Evolutionary conservation across 2,113 vertebrate genomes (phyloP), one percentile per base, ranked within the genome.

Genomic region (Neopipo cinnamomea): DNA sequence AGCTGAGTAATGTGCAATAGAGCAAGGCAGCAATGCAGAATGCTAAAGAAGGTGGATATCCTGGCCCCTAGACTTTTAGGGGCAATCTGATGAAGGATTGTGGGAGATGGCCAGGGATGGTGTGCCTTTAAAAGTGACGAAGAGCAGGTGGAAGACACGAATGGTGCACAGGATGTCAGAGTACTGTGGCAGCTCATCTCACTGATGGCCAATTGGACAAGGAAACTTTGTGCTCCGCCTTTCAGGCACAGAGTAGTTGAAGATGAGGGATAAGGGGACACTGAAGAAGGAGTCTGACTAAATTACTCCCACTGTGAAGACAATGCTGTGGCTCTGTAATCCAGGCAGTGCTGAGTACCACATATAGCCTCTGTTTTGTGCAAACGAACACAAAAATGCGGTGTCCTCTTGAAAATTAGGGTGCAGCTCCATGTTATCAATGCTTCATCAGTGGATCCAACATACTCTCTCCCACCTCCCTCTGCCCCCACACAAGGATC

Each of bases 271-370:
- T 25, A 79, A 82, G 14, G 33, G 24, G 49, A 59, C 27, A n/a
- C 33, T 75, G 61, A 70, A 68, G 39, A 76, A 70, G 31, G 37
- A 73, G n/a, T 8, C 63, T 11, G 9, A 73, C 28, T 16, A 59
- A 27, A 59, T 72, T 75, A 10, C 47, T 71, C 20, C 70, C 8
- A 9, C 55, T 12, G 5, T 70, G 80, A 81, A 86, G n/a, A 47
- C 2, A 13, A 39, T 0, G 0, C 25, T 50, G 17, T 88, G 19
- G 3, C 12, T 91, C 17, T 88, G 22, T 58, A 50, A 74, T 35
- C n/a, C 31, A 41, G 71, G n/a, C 8, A 7, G 49, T n/a, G 31
- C 12, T 46, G 46, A 37, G 53, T 65, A 23, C 65, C 42, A 30
- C 44, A 47, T 0, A 1, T 21, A 75, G 28, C 24, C 31, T 83